Base-by-base conservation (phyloP, 2,113 vertebrate species). In the Crotalus helleri region DNA sequence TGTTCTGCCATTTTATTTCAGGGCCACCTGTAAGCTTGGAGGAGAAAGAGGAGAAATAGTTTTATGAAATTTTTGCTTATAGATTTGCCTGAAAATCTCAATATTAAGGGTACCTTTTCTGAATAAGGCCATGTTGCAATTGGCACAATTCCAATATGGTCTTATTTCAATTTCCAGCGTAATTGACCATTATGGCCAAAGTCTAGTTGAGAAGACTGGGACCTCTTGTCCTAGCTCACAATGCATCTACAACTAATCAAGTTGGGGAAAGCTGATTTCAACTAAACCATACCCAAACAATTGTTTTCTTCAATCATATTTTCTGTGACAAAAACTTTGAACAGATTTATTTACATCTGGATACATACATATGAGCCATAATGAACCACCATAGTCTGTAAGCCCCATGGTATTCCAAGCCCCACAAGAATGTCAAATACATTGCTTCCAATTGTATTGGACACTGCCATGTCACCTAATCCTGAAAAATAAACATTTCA, bases 371-470 rank as follows among this genome's bases (percentile, higher is more conserved):
- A 98, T 91, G 99, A 99, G 93, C 99, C 99, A 1, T 97, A 98
- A 95, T 94, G 94, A 74, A 99, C 97, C 0, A 98, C 98, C 97
- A 99, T 99, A 85, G 99, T 99, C 97, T 99, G 99, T 90, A 99
- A 95, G 6, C 98, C 99, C 99, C 99, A 99, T 0, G 99, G 99
- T 87, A 99, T 90, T 0, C 99, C 99, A 2, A 99, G 98, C 9
- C 99, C 99, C 94, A 99, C 99, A 3, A 99, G 98, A 93, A 99
- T 99, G 94, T 99, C 99, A 96, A 99, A 99, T 64, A 99, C 99
- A 1, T 99, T 99, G 95, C 99, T 99, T 92, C 99, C 99, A 19
- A 99, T 98, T 81, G 99, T 99, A 94, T 99, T 99, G 51, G 99
- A 99, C 44, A 99, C 99, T 0, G 99, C 99, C 99, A 99, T 99